Conservation (phyloP, 2,113 vertebrate genomes). For the Periophthalmodon schlosseri region DNA sequence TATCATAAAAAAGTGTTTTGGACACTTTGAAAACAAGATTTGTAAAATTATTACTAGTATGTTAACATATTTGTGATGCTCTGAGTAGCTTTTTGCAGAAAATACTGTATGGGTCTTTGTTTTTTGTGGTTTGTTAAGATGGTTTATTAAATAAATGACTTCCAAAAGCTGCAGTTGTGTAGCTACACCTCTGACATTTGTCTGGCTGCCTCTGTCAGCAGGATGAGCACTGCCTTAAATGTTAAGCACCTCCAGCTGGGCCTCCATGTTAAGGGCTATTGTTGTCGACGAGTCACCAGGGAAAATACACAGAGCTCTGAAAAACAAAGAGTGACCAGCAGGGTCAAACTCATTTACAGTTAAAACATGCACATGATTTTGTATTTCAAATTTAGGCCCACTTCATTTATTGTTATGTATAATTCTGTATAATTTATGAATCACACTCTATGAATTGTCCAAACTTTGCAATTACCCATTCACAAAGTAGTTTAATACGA, state of each 20-base stretch:
- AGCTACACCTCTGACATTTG: constrained; percentile 67
- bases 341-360: constrained; percentile 29
- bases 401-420: background rate
- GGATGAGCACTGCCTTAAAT: constrained; percentile 65
- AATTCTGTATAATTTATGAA: background rate
- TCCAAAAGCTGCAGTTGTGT: constrained; percentile 66
- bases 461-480: constrained; percentile 32
- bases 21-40: background rate
- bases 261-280: constrained; percentile 72
- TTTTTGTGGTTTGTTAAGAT: constrained; percentile 18
- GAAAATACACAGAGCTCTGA: constrained; percentile 43
- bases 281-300: constrained; percentile 62
- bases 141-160: constrained; percentile 35
- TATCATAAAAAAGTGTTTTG: background rate
- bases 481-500: constrained; percentile 35
- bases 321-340: constrained; percentile 44
- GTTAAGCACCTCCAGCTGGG: constrained; percentile 78
- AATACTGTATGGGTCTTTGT: constrained; percentile 1
- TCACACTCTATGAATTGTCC: background rate
- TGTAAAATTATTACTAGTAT: background rate
- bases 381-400: background rate
- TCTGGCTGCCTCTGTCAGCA: constrained; percentile 63
- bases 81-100: background rate
- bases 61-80: background rate
- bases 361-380: constrained; percentile 1